Evolutionary conservation across 2,888 invertebrate species (phyloP), one percentile per base, ranked within the genome.

Genomic region (Scaptomyza parva): DNA sequence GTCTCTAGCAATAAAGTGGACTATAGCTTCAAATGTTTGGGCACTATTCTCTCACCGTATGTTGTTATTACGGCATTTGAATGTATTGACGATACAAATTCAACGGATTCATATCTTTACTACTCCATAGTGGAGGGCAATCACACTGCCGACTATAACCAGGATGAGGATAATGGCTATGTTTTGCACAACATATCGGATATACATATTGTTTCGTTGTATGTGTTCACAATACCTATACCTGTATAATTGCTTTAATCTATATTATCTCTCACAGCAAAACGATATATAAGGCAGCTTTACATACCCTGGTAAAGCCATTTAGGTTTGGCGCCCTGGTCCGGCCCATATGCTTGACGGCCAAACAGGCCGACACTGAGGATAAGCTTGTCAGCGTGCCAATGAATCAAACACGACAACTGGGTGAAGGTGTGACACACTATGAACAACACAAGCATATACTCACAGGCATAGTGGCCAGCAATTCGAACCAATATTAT

Each of bases 221-320:
- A 65, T 60, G 80, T 65, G 33, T n/a, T 11, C 3, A 18, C 6
- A 11, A 37, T 7, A 39, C 9, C 0, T 12, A 24, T 6, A 7
- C n/a, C n/a, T n/a, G n/a, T 26, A 45, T 28, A 28, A 12, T 26
- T 28, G 24, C 17, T 22, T 20, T 14, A n/a, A 53, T 33, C 12
- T 3, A 22, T 3, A 33, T 6, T 4, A 14, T 12, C 18, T 22
- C 26, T 2, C 8, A 68, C 64, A 3, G 3, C 0, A 0, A 8
- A 0, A 1, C 7, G 0, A 0, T 3, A 40, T n/a, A n/a, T 2
- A 44, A 7, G 24, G 30, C 78, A 35, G 77, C 76, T 1, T 6
- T 83, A 37, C 18, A 84, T 14, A 67, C 60, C 6, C 2, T 86
- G 39, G 61, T 72, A 0, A 74, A 87, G 24, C 73, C 75, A 17